Evolutionary conservation across 53 echinoderm and acorn worm species (phyloP).

Genomic region (Holothuria leucospilota): DNA sequence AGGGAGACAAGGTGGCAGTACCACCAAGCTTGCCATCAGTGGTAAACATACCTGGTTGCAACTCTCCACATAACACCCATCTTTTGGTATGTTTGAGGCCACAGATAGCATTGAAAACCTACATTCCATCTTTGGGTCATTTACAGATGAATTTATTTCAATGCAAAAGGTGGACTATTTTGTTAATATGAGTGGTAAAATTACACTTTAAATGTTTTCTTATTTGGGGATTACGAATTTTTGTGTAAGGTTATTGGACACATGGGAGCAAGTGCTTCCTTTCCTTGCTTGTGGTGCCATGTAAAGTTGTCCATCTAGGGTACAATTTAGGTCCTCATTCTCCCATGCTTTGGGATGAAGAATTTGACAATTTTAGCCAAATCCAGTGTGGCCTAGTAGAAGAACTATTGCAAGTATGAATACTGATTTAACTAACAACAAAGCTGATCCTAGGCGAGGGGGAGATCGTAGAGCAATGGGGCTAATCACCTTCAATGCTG

Average conservation of each 20-base stretch:
- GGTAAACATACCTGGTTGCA: slow-evolving; percentile 7
- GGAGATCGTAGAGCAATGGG: too few relatives aligned
- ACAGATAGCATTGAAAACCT: slow-evolving; percentile 17
- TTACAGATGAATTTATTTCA: neutral
- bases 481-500: too few relatives aligned
- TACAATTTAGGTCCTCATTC: too few relatives aligned
- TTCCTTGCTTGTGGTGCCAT: slow-evolving; percentile 1
- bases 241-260: slow-evolving; percentile 33
- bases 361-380: too few relatives aligned
- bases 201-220: slow-evolving; percentile 1
- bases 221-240: slow-evolving; percentile 41
- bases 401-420: too few relatives aligned
- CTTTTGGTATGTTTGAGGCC: slow-evolving; percentile 42
- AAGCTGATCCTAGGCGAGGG: too few relatives aligned
- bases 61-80: slow-evolving; percentile 24
- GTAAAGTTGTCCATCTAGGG: neutral
- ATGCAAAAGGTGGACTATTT: neutral
- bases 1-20: slow-evolving; percentile 27
- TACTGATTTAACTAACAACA: too few relatives aligned
- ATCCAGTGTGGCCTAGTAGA: too few relatives aligned
- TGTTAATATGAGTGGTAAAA: slow-evolving; percentile 3
- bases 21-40: slow-evolving; percentile 35
- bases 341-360: too few relatives aligned
- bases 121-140: neutral
- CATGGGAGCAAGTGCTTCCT: slow-evolving; percentile 24